These are phyloP conservation scores for Palythoa caribaeorum DNA, from an alignment of 92 coral and sea anemone genomes.

Conservation along the genomic window DNA sequence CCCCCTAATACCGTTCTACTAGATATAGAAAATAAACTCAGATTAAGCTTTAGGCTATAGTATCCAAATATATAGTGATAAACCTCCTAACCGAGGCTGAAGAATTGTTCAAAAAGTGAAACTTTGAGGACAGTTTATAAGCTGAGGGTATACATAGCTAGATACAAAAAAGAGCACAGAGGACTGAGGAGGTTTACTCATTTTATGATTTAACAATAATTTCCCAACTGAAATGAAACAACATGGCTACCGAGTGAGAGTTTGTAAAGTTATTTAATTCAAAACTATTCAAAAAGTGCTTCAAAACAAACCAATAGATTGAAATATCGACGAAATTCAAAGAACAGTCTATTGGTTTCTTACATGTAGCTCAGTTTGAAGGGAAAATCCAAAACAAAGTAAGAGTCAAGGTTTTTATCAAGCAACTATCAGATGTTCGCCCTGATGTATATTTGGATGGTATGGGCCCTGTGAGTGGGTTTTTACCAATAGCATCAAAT, in stretches of 20 bases:
- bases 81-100: no score
- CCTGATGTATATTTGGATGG: background rate
- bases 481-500: slow-evolving; percentile 18
- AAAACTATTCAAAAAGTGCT: slow-evolving; percentile 12
- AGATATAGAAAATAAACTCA: slow-evolving; percentile 22
- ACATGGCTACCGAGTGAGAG: slow-evolving; percentile 15
- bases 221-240: slow-evolving; percentile 20
- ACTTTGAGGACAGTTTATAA: slow-evolving; percentile 17
- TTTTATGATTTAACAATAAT: background rate
- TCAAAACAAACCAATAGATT: slow-evolving; percentile 12
- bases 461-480: slow-evolving; percentile 20
- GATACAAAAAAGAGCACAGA: slow-evolving; percentile 15
- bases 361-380: background rate
- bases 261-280: slow-evolving; percentile 14
- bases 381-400: slow-evolving; percentile 12
- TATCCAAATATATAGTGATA: slow-evolving; percentile 11
- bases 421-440: background rate
- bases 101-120: background rate
- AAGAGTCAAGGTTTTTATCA: background rate
- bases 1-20: slow-evolving; percentile 18
- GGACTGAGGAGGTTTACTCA: slow-evolving; percentile 2
- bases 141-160: slow-evolving; percentile 6
- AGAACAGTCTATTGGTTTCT: background rate
- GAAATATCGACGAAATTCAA: slow-evolving; percentile 1
- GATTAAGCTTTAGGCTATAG: slow-evolving; percentile 22